These are phyloP conservation scores for Mycogona germanica DNA, from an alignment of 2,888 invertebrate species.

Conservation along the genomic window DNA sequence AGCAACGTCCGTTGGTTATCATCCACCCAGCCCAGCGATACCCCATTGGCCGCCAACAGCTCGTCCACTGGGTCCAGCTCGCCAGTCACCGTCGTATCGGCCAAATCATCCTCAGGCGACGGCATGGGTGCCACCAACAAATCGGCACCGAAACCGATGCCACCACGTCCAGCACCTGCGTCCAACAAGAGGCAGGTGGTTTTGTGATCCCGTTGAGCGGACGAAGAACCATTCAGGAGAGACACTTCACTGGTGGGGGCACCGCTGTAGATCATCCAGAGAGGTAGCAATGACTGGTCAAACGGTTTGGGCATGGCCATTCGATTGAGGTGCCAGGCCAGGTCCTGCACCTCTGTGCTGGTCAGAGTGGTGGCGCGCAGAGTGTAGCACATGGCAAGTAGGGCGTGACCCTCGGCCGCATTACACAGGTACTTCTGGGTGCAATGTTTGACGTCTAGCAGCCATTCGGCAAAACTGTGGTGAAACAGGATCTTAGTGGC, in stretches of 20 bases:
- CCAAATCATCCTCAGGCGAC: slow-evolving; percentile 42
- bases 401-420: slow-evolving; percentile 74
- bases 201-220: slow-evolving; percentile 18
- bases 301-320: slow-evolving; percentile 31
- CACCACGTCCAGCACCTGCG: slow-evolving; percentile 24
- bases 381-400: slow-evolving; percentile 60
- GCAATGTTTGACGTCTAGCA: slow-evolving; percentile 94
- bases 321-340: slow-evolving; percentile 39
- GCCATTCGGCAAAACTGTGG: slow-evolving; percentile 89
- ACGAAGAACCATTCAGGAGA: too few relatives aligned
- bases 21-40: slow-evolving; percentile 31
- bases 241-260: slow-evolving; percentile 32
- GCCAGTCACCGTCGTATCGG: slow-evolving; percentile 13
- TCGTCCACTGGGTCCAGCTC: slow-evolving; percentile 18
- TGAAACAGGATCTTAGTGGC: slow-evolving; percentile 57
- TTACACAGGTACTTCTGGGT: slow-evolving; percentile 87
- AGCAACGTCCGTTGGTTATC: slow-evolving; percentile 53
- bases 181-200: slow-evolving; percentile 23
- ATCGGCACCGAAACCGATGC: slow-evolving; percentile 20
- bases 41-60: slow-evolving; percentile 24
- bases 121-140: slow-evolving; percentile 28
- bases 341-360: slow-evolving; percentile 37
- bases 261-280: slow-evolving; percentile 64
- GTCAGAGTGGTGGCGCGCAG: slow-evolving; percentile 41
- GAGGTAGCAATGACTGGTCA: slow-evolving; percentile 46